A percentile compares a stretch with the other conserved stretches of the same genome.
phyloP scores from a whole-genome alignment of 1,140 invertebrate genomes.

The Dendroctonus ponderosae region DNA sequence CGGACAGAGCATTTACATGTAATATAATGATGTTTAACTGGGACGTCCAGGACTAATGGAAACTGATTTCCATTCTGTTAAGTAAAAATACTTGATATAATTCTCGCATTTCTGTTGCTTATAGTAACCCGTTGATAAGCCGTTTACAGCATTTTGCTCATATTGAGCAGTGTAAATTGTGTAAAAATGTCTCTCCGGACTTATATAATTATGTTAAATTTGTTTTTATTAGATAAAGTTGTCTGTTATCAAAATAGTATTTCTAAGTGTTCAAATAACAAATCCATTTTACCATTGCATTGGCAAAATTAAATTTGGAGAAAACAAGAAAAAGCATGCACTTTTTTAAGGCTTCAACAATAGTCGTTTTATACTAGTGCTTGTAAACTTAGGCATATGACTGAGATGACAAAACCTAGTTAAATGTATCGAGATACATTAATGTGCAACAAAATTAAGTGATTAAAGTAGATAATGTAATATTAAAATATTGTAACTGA shows the following conservation, averaged over 20 bases:
- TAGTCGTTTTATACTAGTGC: too few species aligned
- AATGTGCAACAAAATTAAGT: constrained; percentile 32
- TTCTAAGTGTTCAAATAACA: too few species aligned
- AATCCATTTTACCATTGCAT: too few species aligned
- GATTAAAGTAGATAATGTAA: constrained; percentile 18
- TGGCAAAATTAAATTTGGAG: too few species aligned
- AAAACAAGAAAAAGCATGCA: too few species aligned
- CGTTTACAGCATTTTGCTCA: constrained; percentile 25
- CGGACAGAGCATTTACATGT: too few species aligned
- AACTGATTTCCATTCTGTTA: too few species aligned
- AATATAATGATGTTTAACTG: too few species aligned
- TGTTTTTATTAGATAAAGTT: constrained; percentile 25
- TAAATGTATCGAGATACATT: constrained; percentile 15
- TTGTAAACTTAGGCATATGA: background rate
- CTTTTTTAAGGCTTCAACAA: too few species aligned
- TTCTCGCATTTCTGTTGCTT: too few species aligned
- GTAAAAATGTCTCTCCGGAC: constrained; percentile 18
- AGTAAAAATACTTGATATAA: too few species aligned
- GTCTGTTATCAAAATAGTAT: constrained; percentile 12
- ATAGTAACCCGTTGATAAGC: background rate
- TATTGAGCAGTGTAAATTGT: constrained; percentile 32
- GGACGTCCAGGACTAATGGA: too few species aligned
- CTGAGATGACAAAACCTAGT: background rate
- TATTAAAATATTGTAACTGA: constrained; percentile 27
- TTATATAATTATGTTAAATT: constrained; percentile 15